Percentiles rank a stretch among this genome's conserved stretches.
These are phyloP conservation scores for Pimephales promelas DNA, from an alignment of 2,113 vertebrate species.

Conservation along the genomic window DNA sequence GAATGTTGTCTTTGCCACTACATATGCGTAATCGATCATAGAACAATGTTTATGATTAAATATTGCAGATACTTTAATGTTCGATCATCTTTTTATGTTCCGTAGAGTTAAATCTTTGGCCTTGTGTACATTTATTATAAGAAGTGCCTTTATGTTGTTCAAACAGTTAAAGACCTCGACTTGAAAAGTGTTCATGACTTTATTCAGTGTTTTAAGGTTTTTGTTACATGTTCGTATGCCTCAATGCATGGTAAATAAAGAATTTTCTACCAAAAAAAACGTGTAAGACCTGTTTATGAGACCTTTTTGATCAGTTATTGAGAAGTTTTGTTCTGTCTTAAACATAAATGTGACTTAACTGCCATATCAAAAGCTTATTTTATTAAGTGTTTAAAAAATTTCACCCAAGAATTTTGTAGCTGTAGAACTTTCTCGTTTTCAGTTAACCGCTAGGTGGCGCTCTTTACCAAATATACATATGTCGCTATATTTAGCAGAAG, in stretches of 20 bases:
- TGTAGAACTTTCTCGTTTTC: neutral
- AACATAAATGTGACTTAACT: neutral
- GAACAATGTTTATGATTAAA: neutral
- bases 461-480: neutral
- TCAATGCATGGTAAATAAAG: conserved; percentile 6
- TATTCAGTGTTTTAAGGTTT: conserved; percentile 6
- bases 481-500: neutral
- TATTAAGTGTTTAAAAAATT: neutral
- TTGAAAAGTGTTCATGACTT: neutral
- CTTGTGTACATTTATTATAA: neutral
- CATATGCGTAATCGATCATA: neutral
- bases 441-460: neutral
- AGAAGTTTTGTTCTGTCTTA: neutral
- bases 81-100: neutral
- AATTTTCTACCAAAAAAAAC: conserved; percentile 1
- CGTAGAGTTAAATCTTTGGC: neutral
- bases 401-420: too few relatives aligned
- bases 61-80: neutral
- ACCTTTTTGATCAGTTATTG: neutral
- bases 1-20: neutral
- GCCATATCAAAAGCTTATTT: neutral
- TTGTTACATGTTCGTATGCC: neutral
- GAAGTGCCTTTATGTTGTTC: neutral
- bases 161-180: neutral
- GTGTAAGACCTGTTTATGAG: neutral